Base-by-base conservation (phyloP, 2,888 invertebrate genomes). In the Lampropteryx suffumata region DNA sequence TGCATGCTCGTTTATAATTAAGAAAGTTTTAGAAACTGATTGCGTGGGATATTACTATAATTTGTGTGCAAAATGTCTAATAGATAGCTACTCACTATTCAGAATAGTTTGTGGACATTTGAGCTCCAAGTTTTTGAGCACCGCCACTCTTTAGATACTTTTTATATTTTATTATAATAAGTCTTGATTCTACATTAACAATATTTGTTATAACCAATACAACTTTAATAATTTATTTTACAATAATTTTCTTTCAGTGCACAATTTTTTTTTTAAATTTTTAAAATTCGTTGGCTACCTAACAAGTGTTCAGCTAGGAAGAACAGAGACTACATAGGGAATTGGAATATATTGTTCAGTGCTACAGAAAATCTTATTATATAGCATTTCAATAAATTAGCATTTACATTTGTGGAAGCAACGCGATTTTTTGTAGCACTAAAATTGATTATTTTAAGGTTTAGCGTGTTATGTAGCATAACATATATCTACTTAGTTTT, bases 221-320 rank as follows among this genome's bases (percentile, higher is more conserved):
- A 61, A 59, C 26, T 77, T 52, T 59, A 30, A 49, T 55, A 57
- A 50, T 57, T 83, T n/a, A n/a, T n/a, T n/a, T n/a, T 87, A 87
- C 84, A 84, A 84, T 86, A 82, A 76, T 80, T 76, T 72, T 77
- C 73, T 76, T 77, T 89, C 87, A 88, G 89, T 90, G 90, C 90
- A 85, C 84, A 74, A 77, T 87, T 83, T 77, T 45, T 73, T 67
- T 70, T 69, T 72, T 72, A 73, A 67, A 65, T 66, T 79, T 79
- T 54, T 84, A 87, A 82, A 89, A 88, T 90, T 89, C 85, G 88
- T 88, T 90, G 82, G 81, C 88, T 89, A 90, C 80, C 88, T 90
- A 89, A 76, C 76, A 78, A 75, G 80, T 82, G 82, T 76, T 68
- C 72, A 78, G 70, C 78, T 83, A 83, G 71, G 66, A 73, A 80